phyloP scores from a whole-genome alignment of 2,113 vertebrate species.

The Deroptyus accipitrinus region DNA sequence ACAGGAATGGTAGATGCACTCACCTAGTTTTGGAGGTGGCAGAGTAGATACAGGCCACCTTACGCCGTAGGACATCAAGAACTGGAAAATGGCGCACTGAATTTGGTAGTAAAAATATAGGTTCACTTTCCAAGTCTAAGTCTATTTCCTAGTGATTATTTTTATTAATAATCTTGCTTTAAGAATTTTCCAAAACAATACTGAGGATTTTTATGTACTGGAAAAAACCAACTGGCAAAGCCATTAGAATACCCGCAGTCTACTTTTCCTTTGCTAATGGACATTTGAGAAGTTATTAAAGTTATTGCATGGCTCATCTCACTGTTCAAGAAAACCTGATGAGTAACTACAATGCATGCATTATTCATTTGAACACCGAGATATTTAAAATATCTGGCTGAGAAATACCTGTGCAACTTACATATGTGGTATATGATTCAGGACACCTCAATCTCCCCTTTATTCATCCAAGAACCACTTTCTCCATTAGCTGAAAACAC shows the following conservation, averaged over 20 bases:
- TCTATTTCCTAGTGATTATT: neutral
- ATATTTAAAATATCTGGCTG: neutral
- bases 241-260: neutral
- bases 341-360: neutral
- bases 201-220: neutral
- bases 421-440: neutral
- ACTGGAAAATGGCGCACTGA: accelerated
- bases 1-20: neutral
- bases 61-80: neutral
- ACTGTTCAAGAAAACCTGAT: neutral
- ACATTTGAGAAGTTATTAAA: neutral
- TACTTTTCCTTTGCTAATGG: neutral
- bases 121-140: neutral
- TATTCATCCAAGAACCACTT: neutral
- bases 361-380: neutral
- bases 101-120: neutral
- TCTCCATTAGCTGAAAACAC: neutral
- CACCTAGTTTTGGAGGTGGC: neutral
- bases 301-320: neutral
- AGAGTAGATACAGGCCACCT: neutral
- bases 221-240: neutral
- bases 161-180: neutral
- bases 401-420: neutral
- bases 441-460: neutral
- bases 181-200: neutral